Base-by-base conservation (phyloP, 2,113 vertebrate genomes). In the Empidonax traillii region DNA sequence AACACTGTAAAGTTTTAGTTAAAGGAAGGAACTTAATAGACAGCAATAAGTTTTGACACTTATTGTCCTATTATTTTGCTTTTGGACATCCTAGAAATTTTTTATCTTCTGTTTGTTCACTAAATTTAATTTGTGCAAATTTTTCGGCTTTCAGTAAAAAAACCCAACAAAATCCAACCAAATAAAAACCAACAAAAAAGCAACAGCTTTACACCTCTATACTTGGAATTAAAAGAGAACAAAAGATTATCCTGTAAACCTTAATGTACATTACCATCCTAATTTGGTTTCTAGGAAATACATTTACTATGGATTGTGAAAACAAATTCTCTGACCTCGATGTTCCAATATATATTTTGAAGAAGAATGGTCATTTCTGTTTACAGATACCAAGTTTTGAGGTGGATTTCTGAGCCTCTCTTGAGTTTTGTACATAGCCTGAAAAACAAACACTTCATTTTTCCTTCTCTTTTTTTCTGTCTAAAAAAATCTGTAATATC, bases 111-210 rank as follows among this genome's bases (percentile, higher is more conserved):
- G 76, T 84, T 56, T 79, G 7, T 76, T 85, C 44, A 63, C 9
- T 19, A 46, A 51, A 63, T 85, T 85, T 14, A 9, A 49, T 66
- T 14, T 10, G 62, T 25, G 5, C 13, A 37, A 19, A 80, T 85
- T 61, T 33, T 80, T 43, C 8, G 21, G 9, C 18, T 58, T 87
- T 91, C 31, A 73, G 62, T 31, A 3, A 46, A 76, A 78, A 43
- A 43, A 16, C 4, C 3, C 18, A 31, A 33, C 8, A 9, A 18
- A 30, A 28, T 31, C 9, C 59, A 59, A 41, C 10, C 35, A 63
- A 6, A 4, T 1, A 65, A 22, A 65, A 43, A 10, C 7, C 41
- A 35, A 3, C 3, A 59, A 18, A 33, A 12, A 23, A 8, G 1
- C 17, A 61, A 0, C 16, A 74, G 13, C 15, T 71, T 94, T 77